Evolutionary conservation across 2,797 vertebrate species (phyloP).

Genomic region (Peromyscus nudipes): DNA sequence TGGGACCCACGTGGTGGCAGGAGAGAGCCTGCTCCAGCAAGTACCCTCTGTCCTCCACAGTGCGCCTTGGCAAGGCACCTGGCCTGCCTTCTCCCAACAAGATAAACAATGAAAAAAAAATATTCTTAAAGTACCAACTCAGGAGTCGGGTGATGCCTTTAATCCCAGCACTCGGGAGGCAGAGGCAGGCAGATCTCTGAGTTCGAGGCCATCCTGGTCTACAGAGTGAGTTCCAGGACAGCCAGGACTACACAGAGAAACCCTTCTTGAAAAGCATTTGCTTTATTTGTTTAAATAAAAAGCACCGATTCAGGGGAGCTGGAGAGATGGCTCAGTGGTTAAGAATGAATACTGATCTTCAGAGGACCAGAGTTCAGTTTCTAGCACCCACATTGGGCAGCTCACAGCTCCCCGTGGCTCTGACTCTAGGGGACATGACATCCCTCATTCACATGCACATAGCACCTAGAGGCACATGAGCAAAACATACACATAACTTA

Average conservation of each 20-base stretch:
- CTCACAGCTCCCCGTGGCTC: neutral
- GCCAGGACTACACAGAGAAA: neutral
- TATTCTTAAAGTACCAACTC: neutral
- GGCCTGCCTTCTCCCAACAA: neutral
- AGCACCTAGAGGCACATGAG: neutral
- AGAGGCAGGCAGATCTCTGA: neutral
- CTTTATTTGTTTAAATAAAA: neutral
- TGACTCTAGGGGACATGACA: neutral
- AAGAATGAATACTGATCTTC: neutral
- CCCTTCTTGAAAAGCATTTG: neutral
- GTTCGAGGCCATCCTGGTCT: neutral
- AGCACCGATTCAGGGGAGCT: neutral
- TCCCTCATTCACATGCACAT: neutral
- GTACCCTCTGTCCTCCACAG: neutral
- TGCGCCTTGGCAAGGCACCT: neutral
- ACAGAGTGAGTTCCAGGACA: neutral
- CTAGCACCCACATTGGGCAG: neutral
- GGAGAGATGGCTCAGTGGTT: neutral
- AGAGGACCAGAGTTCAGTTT: neutral
- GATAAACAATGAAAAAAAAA: neutral
- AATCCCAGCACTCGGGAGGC: neutral
- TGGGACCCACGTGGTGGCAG: neutral
- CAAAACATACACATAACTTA: neutral
- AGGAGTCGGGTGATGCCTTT: neutral
- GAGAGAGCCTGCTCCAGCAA: neutral